Evolutionary conservation across 2,797 vertebrate species (phyloP).

Genomic region (Simalia tracyae): DNA sequence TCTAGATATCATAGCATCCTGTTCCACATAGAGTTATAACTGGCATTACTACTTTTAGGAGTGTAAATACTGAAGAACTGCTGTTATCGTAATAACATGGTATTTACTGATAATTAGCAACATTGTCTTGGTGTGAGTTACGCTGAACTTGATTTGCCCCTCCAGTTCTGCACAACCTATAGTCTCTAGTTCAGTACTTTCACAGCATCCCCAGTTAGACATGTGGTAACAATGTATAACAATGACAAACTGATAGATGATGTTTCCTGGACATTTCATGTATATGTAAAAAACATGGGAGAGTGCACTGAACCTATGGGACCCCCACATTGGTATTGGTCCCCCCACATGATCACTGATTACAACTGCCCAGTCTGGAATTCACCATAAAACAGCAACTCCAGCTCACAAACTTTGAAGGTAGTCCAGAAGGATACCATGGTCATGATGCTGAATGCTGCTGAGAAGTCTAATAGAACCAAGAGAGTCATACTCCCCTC

Average conservation of each 20-base stretch:
- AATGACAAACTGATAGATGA: background rate
- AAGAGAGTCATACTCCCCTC: background rate
- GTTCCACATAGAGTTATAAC: no score
- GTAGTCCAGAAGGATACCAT: background rate
- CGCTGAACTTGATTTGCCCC: background rate
- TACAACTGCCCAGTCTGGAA: background rate
- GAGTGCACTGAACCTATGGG: background rate
- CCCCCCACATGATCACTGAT: background rate
- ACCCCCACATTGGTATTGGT: background rate
- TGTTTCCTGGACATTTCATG: background rate
- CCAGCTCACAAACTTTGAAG: background rate
- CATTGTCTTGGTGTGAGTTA: background rate
- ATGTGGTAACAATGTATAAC: background rate
- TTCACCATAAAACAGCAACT: background rate
- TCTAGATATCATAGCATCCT: no score
- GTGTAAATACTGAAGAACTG: no score
- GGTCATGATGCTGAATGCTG: background rate
- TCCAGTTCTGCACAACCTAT: background rate
- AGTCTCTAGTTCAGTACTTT: background rate
- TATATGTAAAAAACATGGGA: background rate
- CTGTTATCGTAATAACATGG: background rate
- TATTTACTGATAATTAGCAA: background rate
- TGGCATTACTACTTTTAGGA: no score
- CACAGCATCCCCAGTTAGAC: background rate
- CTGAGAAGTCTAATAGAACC: background rate